A percentile compares a stretch with the other conserved stretches of the same genome.
Conservation (phyloP, 1,140 invertebrate species). For the Sycophaga agraensis region DNA sequence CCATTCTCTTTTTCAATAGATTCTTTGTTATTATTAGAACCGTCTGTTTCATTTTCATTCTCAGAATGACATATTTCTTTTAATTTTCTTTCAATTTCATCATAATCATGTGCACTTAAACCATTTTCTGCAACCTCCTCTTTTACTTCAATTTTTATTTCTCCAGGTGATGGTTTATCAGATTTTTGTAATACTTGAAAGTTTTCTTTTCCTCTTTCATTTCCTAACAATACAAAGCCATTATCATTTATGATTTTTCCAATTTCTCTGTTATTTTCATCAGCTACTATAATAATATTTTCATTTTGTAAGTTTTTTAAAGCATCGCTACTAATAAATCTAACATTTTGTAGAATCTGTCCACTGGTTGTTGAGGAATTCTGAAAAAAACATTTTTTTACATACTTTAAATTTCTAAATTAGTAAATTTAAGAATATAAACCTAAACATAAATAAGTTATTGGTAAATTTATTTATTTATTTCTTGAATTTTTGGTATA, state of each 20-base stretch:
- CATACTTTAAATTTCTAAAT: neutral
- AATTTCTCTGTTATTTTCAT: slow-evolving; percentile 33
- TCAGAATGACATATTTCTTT: slow-evolving; percentile 25
- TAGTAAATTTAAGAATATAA: neutral
- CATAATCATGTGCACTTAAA: slow-evolving; percentile 34
- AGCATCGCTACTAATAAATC: slow-evolving; percentile 15
- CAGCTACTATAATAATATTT: slow-evolving; percentile 35
- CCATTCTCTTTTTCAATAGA: slow-evolving; percentile 7
- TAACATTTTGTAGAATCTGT: slow-evolving; percentile 26
- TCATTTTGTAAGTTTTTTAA: slow-evolving; percentile 29
- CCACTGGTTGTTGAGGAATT: slow-evolving; percentile 7
- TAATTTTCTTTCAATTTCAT: slow-evolving; percentile 38
- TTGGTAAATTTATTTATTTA: neutral
- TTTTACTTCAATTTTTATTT: slow-evolving; percentile 37
- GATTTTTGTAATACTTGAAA: slow-evolving; percentile 8
- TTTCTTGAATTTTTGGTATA: too few species aligned
- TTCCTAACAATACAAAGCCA: slow-evolving; percentile 29
- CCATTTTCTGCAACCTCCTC: slow-evolving; percentile 30
- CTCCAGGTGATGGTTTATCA: slow-evolving; percentile 2
- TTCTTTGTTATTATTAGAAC: slow-evolving; percentile 29
- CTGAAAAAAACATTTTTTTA: neutral
- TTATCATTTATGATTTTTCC: slow-evolving; percentile 35
- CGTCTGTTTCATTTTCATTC: slow-evolving; percentile 14
- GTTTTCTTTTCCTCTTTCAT: slow-evolving; percentile 20
- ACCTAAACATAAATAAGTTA: neutral